phyloP scores from a whole-genome alignment of 2,113 vertebrate genomes.

The Formicarius rufipectus region DNA sequence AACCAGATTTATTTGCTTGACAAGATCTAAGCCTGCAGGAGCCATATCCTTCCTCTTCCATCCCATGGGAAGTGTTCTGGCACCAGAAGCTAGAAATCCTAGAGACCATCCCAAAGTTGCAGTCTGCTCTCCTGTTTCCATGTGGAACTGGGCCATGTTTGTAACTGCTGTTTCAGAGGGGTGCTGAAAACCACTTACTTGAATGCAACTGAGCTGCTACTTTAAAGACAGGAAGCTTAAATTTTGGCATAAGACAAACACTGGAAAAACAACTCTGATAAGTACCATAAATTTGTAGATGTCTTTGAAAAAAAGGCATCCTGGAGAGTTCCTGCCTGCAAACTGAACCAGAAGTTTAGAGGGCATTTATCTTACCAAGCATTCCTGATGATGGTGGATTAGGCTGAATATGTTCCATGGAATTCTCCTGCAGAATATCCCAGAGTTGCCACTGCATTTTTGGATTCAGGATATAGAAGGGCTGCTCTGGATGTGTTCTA shows the following conservation, averaged over 20 bases:
- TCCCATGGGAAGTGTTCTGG: not conserved
- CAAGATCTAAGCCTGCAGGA: not conserved
- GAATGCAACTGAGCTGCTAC: not conserved
- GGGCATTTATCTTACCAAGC: conserved; percentile 71
- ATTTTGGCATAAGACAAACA: not conserved
- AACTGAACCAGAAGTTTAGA: not conserved
- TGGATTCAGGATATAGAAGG: conserved; percentile 81
- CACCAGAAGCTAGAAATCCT: not conserved
- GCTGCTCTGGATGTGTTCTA: conserved; percentile 68
- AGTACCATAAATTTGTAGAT: not conserved
- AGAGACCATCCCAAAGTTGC: not conserved
- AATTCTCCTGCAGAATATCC: conserved; percentile 81
- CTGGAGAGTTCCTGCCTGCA: not conserved
- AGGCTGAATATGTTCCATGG: conserved; percentile 78
- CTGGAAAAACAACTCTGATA: not conserved
- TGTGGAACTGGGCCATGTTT: not conserved
- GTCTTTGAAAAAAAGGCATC: not conserved
- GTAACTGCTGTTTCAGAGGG: not conserved
- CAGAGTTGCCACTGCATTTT: conserved; percentile 82
- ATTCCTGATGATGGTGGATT: conserved; percentile 83
- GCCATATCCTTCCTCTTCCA: not conserved
- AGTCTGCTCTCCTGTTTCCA: not conserved
- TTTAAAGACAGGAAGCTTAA: conserved; percentile 2
- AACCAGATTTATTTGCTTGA: not conserved
- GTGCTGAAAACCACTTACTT: not conserved